phyloP scores from a whole-genome alignment of 2,888 invertebrate genomes.

The Ariolimax columbianus region DNA sequence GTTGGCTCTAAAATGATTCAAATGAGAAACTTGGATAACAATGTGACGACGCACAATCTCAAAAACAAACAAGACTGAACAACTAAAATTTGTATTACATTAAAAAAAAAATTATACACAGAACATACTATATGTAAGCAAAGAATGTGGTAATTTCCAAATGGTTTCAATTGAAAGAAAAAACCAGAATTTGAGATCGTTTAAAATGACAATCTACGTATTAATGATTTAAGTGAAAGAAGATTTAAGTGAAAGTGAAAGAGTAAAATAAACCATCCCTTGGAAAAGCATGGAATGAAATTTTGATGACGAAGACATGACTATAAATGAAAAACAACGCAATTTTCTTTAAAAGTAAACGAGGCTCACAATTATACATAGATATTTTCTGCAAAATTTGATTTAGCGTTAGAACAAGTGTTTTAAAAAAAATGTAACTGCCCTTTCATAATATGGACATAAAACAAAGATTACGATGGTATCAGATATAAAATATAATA shows the following conservation, averaged over 20 bases:
- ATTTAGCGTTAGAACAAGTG: too few relatives aligned
- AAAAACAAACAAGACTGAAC: neutral
- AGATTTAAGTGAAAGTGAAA: too few relatives aligned
- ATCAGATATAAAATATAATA: neutral
- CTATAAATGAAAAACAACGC: too few relatives aligned
- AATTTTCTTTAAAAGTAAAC: too few relatives aligned
- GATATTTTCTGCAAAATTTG: too few relatives aligned
- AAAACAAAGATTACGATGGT: neutral
- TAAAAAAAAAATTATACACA: neutral
- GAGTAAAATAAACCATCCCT: too few relatives aligned
- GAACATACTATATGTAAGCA: neutral
- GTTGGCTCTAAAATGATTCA: neutral
- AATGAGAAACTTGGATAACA: neutral
- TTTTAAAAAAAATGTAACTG: neutral
- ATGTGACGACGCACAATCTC: neutral
- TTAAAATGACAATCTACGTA: too few relatives aligned
- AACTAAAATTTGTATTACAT: neutral
- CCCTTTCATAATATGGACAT: neutral
- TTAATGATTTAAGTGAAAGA: too few relatives aligned
- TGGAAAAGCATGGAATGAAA: too few relatives aligned
- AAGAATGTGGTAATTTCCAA: neutral
- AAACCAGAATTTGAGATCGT: too few relatives aligned
- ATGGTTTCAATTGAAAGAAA: neutral
- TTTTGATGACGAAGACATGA: too few relatives aligned
- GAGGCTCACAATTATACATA: too few relatives aligned